Evolutionary conservation across 2,797 vertebrate species (phyloP).

Genomic region (Rhyacichthys aspro): DNA sequence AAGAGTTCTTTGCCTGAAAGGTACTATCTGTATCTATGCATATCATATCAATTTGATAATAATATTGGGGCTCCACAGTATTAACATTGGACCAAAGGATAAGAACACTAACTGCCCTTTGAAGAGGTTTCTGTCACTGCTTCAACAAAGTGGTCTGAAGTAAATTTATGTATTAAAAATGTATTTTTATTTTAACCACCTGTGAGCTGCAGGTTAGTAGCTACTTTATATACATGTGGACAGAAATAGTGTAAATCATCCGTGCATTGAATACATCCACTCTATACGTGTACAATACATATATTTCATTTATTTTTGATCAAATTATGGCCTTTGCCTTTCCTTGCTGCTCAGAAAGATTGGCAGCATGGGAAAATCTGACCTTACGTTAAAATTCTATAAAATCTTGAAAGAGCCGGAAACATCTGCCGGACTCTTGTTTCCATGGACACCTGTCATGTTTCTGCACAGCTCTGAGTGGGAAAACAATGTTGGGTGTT

Average conservation of each 20-base stretch:
- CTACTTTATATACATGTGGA: constrained; percentile 59
- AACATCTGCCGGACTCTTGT: constrained; percentile 71
- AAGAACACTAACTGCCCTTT: background rate
- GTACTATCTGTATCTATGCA: constrained; percentile 41
- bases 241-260: too few relatives aligned
- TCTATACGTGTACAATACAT: background rate
- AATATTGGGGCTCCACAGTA: constrained; percentile 58
- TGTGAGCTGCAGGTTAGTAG: constrained; percentile 55
- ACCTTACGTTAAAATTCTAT: constrained; percentile 53
- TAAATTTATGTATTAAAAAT: background rate
- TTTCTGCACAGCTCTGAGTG: constrained; percentile 63
- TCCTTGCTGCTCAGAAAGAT: constrained; percentile 13
- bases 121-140: constrained; percentile 10
- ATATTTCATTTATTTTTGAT: constrained; percentile 11
- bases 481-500: constrained; percentile 68
- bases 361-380: constrained; percentile 29
- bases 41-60: constrained; percentile 65
- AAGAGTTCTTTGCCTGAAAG: constrained; percentile 46
- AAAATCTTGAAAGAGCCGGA: constrained; percentile 66
- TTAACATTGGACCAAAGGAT: constrained; percentile 40
- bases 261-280: too few relatives aligned
- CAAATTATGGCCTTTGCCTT: constrained; percentile 15
- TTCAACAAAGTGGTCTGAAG: constrained; percentile 37
- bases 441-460: constrained; percentile 81
- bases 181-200: constrained; percentile 40